These are phyloP conservation scores for Micropterix aruncella DNA, from an alignment of 2,888 invertebrate genomes.

Conservation along the genomic window DNA sequence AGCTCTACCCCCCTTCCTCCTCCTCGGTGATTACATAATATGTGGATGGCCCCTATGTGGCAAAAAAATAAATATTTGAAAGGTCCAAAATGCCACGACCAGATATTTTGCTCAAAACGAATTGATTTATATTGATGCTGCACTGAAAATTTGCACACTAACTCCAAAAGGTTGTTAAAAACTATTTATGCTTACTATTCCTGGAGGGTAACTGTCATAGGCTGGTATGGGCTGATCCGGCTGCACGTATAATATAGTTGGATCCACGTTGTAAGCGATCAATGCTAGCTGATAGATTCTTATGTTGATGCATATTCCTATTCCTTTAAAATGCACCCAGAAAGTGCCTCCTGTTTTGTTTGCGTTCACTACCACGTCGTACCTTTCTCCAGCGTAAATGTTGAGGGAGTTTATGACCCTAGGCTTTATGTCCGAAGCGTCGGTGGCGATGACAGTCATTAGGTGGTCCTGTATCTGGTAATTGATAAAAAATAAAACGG, in stretches of 20 bases:
- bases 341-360: constrained; percentile 19
- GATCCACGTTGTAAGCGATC: too few relatives aligned
- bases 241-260: too few relatives aligned
- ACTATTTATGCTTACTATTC: constrained; percentile 2
- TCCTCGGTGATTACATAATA: too few relatives aligned
- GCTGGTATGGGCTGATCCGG: background rate
- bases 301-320: constrained; percentile 14
- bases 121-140: too few relatives aligned
- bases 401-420: constrained; percentile 16
- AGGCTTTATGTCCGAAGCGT: constrained; percentile 18
- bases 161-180: too few relatives aligned
- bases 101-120: too few relatives aligned
- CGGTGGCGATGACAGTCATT: constrained; percentile 20
- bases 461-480: constrained; percentile 18
- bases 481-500: too few relatives aligned
- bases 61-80: too few relatives aligned
- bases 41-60: too few relatives aligned
- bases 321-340: constrained; percentile 15
- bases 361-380: constrained; percentile 28
- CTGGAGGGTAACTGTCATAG: constrained; percentile 1
- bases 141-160: too few relatives aligned
- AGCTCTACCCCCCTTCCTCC: too few relatives aligned
- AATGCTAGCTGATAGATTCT: constrained; percentile 15
- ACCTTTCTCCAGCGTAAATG: constrained; percentile 30
- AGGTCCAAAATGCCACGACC: too few relatives aligned